Percentiles rank a stretch among this genome's conserved stretches.
Conservation (phyloP, 2,888 invertebrate genomes). For the Patella depressa region DNA sequence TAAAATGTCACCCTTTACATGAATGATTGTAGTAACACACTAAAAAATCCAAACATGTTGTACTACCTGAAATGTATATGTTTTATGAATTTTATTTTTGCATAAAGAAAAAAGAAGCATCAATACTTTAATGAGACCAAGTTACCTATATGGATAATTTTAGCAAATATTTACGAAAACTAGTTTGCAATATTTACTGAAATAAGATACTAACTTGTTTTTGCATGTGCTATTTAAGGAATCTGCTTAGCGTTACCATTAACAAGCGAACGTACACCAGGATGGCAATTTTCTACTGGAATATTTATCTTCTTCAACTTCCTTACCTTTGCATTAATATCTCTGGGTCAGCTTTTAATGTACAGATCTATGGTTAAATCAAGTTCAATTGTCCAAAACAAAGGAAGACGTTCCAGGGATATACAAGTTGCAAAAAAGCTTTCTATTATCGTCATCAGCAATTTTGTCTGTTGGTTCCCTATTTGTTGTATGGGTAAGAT, state of each 20-base stretch:
- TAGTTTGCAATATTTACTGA: too few species aligned
- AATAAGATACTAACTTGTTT: neutral
- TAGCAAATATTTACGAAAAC: too few species aligned
- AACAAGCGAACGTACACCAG: conserved; percentile 61
- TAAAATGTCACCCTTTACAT: too few species aligned
- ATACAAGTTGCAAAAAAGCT: conserved; percentile 58
- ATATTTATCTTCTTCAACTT: conserved; percentile 65
- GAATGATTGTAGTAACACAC: too few species aligned
- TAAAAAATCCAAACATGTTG: too few species aligned
- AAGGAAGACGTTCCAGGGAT: conserved; percentile 40
- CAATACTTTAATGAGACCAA: too few species aligned
- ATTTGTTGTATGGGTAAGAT: conserved; percentile 29
- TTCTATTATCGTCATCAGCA: conserved; percentile 58
- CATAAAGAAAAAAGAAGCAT: too few species aligned
- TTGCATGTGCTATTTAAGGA: conserved; percentile 34
- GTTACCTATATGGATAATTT: too few species aligned
- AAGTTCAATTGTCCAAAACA: conserved; percentile 11
- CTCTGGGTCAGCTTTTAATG: conserved; percentile 62
- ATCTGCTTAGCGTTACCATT: conserved; percentile 68
- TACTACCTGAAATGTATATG: too few species aligned
- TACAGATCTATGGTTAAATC: conserved; percentile 46
- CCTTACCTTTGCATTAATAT: conserved; percentile 60
- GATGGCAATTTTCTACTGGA: conserved; percentile 67
- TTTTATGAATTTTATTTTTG: too few species aligned
- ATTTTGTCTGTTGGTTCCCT: conserved; percentile 64